Evolutionary conservation across 2,113 vertebrate genomes (phyloP).

Genomic region (Colaptes auratus): DNA sequence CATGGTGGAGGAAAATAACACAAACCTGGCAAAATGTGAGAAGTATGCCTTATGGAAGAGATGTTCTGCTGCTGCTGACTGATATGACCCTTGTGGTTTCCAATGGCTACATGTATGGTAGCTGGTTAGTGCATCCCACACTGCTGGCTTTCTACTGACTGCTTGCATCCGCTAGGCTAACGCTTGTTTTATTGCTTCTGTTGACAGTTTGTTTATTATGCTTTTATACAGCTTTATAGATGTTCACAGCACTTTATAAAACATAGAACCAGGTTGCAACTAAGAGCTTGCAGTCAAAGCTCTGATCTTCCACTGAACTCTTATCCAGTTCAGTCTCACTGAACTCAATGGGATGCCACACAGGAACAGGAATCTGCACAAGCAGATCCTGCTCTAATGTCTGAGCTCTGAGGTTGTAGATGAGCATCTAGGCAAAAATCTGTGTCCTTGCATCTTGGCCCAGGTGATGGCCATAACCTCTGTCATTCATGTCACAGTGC

Average conservation of each 20-base stretch:
- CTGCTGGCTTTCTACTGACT: neutral
- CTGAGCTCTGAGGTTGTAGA: neutral
- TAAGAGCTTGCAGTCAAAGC: neutral
- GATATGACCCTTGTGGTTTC: neutral
- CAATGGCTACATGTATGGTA: neutral
- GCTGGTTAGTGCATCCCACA: neutral
- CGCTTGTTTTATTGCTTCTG: neutral
- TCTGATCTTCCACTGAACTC: neutral
- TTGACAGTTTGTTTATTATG: conserved; percentile 23
- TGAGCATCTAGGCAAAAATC: neutral
- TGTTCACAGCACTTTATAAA: conserved; percentile 11
- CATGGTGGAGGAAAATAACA: neutral
- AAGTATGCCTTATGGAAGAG: neutral
- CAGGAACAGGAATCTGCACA: neutral
- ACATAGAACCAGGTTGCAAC: neutral
- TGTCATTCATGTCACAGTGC: neutral
- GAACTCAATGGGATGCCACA: neutral
- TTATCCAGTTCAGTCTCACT: neutral
- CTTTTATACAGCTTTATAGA: neutral
- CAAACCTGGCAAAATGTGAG: neutral
- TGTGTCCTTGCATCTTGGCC: neutral
- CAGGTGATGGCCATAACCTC: neutral
- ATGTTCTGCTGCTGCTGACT: neutral
- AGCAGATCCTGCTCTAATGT: neutral
- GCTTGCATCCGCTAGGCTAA: neutral